Percentiles rank a stretch among this genome's conserved stretches.
Conservation (phyloP, 2,888 invertebrate species). For the Rotaria macrura region DNA sequence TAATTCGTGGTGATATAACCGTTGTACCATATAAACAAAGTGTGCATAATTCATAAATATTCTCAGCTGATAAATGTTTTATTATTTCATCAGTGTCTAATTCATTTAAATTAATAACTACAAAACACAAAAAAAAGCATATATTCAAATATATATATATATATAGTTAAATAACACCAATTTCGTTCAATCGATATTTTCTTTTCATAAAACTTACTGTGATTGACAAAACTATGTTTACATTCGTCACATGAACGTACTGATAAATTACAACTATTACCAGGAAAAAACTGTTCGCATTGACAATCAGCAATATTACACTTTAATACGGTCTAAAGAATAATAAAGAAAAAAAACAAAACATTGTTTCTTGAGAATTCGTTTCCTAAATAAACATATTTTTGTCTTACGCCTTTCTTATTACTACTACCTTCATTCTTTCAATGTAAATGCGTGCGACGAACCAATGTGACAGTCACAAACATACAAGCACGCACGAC, state of each 20-base stretch:
- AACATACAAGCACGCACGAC: slow-evolving; percentile 12
- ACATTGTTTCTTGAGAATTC: neutral
- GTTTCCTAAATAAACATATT: neutral
- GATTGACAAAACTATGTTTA: slow-evolving; percentile 18
- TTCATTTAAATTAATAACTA: neutral
- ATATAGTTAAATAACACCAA: no score
- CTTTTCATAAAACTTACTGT: neutral
- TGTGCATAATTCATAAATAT: neutral
- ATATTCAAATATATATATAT: no score
- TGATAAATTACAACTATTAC: neutral
- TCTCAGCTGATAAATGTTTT: neutral
- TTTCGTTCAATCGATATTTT: neutral
- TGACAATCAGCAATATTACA: slow-evolving; percentile 19
- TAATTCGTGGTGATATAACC: neutral
- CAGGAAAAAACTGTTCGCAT: neutral
- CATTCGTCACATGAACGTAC: slow-evolving; percentile 21
- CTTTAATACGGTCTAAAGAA: slow-evolving; percentile 12
- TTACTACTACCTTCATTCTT: slow-evolving; percentile 11
- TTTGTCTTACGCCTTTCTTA: neutral
- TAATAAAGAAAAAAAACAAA: neutral
- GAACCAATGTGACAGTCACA: slow-evolving; percentile 15
- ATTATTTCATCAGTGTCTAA: neutral
- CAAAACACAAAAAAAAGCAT: neutral
- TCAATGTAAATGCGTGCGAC: neutral
- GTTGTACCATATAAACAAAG: slow-evolving; percentile 13